These are phyloP conservation scores for Pangasius djambal DNA, from an alignment of 2,797 vertebrate genomes.

Conservation along the genomic window DNA sequence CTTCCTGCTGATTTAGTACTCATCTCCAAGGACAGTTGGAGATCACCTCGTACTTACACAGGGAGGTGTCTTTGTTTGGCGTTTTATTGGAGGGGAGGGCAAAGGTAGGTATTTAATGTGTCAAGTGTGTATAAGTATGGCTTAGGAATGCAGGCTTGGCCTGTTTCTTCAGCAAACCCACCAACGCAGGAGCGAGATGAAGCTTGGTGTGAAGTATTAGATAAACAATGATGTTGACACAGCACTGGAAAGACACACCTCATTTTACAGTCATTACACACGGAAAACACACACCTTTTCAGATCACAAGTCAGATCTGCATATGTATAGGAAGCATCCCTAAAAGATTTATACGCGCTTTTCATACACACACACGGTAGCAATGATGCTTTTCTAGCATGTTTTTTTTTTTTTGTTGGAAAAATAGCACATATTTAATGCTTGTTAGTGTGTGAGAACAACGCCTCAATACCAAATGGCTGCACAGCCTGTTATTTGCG, in stretches of 20 bases:
- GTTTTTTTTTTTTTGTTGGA: neutral
- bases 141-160: slow-evolving; percentile 67
- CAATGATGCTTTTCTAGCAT: neutral
- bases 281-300: slow-evolving; percentile 3
- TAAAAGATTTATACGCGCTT: neutral
- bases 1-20: neutral
- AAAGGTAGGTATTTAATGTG: slow-evolving; percentile 48
- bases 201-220: slow-evolving; percentile 51
- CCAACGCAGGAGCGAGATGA: slow-evolving; percentile 7
- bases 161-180: slow-evolving; percentile 53
- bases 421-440: neutral
- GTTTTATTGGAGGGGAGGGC: slow-evolving; percentile 45
- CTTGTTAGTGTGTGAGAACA: neutral
- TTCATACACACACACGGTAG: neutral
- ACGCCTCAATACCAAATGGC: neutral
- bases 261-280: slow-evolving; percentile 2
- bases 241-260: slow-evolving; percentile 51
- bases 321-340: neutral
- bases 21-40: slow-evolving; percentile 12
- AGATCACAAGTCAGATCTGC: neutral
- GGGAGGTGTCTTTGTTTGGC: slow-evolving; percentile 44
- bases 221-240: slow-evolving; percentile 69
- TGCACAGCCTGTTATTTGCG: neutral
- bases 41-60: slow-evolving; percentile 60
- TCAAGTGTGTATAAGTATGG: slow-evolving; percentile 52